These are phyloP conservation scores for Eupithecia inturbata DNA, from an alignment of 2,888 invertebrate genomes.

Conservation along the genomic window DNA sequence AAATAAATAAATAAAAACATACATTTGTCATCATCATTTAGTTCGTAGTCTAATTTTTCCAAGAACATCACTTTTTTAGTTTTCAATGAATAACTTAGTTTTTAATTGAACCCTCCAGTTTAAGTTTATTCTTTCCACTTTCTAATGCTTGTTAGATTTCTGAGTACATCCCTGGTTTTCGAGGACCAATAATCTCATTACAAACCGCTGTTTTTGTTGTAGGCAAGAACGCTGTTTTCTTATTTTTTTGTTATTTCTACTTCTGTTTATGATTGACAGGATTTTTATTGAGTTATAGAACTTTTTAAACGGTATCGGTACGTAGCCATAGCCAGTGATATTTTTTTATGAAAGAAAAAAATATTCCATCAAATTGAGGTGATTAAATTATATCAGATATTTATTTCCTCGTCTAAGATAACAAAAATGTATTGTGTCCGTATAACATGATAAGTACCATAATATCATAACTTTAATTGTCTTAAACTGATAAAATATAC, in stretches of 20 bases:
- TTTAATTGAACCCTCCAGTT: background rate
- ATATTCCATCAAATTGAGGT: background rate
- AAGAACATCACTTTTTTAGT: too few relatives aligned
- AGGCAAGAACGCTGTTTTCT: conserved; percentile 23
- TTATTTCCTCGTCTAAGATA: background rate
- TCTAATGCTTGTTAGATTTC: background rate
- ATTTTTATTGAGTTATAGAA: conserved; percentile 23
- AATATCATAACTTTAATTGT: too few relatives aligned
- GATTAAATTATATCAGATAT: background rate
- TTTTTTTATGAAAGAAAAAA: background rate
- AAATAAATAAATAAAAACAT: too few relatives aligned
- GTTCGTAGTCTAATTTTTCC: too few relatives aligned
- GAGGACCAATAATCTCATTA: conserved; percentile 40
- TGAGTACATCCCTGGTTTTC: conserved; percentile 16
- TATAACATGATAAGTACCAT: too few relatives aligned
- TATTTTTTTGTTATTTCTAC: conserved; percentile 12
- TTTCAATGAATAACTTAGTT: too few relatives aligned
- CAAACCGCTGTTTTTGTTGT: conserved; percentile 34
- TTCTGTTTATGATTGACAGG: conserved; percentile 28
- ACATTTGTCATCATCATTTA: too few relatives aligned
- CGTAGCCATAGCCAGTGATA: too few relatives aligned
- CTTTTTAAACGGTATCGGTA: background rate
- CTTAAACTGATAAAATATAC: too few relatives aligned
- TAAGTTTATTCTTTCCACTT: background rate
- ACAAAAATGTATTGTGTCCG: background rate